These are phyloP conservation scores for Morone saxatilis DNA, from an alignment of 2,113 vertebrate species.

Conservation along the genomic window DNA sequence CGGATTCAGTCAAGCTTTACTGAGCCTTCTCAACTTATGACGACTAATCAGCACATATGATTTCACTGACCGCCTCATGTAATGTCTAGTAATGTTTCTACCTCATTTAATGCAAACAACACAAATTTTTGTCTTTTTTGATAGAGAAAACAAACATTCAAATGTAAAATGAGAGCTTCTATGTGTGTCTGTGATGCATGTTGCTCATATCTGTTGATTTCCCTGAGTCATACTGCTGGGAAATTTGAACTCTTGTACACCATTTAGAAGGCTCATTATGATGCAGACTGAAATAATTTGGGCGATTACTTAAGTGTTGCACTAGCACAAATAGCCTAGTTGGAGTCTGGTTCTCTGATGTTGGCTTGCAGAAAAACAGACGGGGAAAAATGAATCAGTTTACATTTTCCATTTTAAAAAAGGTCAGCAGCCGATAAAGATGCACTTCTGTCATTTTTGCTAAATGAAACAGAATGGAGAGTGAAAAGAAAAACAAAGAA, in stretches of 20 bases:
- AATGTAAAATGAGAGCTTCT: not conserved
- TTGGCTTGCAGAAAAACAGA: not conserved
- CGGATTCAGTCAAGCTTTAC: not conserved
- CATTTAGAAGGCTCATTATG: not conserved
- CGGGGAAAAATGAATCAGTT: not conserved
- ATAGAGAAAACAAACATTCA: not conserved
- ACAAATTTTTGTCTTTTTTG: not conserved
- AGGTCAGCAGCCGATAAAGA: not conserved
- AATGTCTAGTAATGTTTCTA: not conserved
- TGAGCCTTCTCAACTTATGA: not conserved
- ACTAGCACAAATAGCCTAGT: not conserved
- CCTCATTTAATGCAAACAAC: not conserved
- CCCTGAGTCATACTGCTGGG: not conserved
- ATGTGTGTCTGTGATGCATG: not conserved
- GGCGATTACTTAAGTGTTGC: not conserved
- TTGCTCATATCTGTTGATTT: conserved; percentile 4
- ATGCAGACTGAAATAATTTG: not conserved
- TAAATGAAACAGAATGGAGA: not conserved
- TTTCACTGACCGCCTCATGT: not conserved
- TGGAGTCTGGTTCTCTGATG: not conserved
- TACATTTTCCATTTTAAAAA: not conserved
- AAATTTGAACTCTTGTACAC: not conserved
- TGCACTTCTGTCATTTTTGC: not conserved
- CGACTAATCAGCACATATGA: not conserved
- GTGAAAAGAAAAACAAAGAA: not conserved